Base-by-base conservation (phyloP, 1,140 invertebrate species). In the Homarus americanus region DNA sequence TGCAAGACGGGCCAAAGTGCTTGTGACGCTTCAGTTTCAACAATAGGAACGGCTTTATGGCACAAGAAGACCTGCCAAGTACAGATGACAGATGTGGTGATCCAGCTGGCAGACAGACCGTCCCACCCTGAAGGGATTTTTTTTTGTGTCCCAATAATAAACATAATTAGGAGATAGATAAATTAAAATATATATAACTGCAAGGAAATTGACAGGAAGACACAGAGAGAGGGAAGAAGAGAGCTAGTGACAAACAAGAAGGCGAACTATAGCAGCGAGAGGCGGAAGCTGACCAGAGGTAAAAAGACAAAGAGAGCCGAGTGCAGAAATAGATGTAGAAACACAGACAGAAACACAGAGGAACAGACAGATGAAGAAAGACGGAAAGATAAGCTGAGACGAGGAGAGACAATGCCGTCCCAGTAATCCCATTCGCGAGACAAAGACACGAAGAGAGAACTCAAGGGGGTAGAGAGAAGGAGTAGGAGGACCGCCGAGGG, bases 101-200 rank as follows among this genome's bases (percentile, higher is more conserved):
- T 34, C 24, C 82, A 17, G 44, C 28, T 44, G 9, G 24, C 40
- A 85, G 66, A 75, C 69, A 72, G 41, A 72, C 44, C 12, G 72
- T 38, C 24, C 36, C 41, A 12, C 69, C 44, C 82, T n/a, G 34
- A 28, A 32, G 24, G 66, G n/a, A 38, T 32, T 28, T 69, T 75
- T 32, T 72, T 36, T n/a, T n/a, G n/a, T 44, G 36, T 44, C 63
- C 40, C 69, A 82, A 82, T 53, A 82, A 49, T 82, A 58, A 36
- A 38, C 79, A 82, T 82, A 82, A 82, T 82, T 82, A 82, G 79
- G 32, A 36, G 79, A 63, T 63, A 82, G 49, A 34, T 63, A 53
- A 82, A 63, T 41, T 4, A 41, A 4, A 24, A 80, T 49, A 82
- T 69, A 69, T 28, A 69, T 69, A n/a, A 32, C 63, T 32, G 4